Base-by-base conservation (phyloP, 2,797 vertebrate genomes). In the Rhabdophis nuchalis region DNA sequence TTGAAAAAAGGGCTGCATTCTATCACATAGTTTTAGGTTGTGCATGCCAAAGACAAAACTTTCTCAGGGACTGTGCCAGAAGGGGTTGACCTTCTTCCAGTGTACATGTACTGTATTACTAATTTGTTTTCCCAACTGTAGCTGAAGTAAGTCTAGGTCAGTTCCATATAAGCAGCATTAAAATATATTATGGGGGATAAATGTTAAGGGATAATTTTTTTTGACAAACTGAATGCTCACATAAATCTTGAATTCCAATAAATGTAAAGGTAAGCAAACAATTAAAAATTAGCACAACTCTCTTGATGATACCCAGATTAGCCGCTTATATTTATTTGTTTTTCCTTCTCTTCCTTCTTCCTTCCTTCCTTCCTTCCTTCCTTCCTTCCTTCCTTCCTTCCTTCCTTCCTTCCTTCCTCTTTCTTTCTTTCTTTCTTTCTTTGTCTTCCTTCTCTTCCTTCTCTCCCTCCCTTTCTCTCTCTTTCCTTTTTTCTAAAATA, bases 91-190 rank as follows among this genome's bases (percentile, higher is more conserved):
- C 86, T 86, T 53, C 94, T 95, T 94, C 93, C 94, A 96, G 14
- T 4, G 23, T 94, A 94, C 92, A 93, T 95, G 94, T 95, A 92
- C 93, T 95, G 87, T 88, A 86, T 94, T 96, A 93, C 82, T 92
- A 91, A 93, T 72, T 94, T 0, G 5, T 94, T 92, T 93, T 53
- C 91, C 68, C 85, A 10, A 36, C 92, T 94, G 90, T 64, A 93
- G 86, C 91, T 94, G 85, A 88, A 92, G 82, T 64, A 87, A 91
- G 0, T 6, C 88, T 95, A 1, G 61, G 90, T 90, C 93, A 94
- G 93, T 93, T 95, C 94, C 93, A 92, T 90, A 90, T 82, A 72
- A 87, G 46, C 5, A 58, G 27, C 50, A 54, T 89, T 0, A 0
- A 61, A 87, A 90, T 0, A 0, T 89, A 86, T 91, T 41, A 2